Evolutionary conservation across 1,140 invertebrate species (phyloP).

Genomic region (Proctacanthus coquilletti): DNA sequence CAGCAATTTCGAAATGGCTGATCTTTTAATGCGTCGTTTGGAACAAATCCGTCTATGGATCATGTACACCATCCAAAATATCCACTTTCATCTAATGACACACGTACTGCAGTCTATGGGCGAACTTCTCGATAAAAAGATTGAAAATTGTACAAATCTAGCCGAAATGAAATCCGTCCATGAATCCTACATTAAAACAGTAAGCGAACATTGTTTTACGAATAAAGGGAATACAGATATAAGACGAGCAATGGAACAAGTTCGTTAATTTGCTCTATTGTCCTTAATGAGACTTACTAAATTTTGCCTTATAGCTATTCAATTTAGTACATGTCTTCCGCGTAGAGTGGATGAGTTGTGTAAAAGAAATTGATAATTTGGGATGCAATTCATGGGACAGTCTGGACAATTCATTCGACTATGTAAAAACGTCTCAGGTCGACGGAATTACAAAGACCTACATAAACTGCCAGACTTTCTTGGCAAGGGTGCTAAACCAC

Average conservation of each 20-base stretch:
- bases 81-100: constrained; percentile 22
- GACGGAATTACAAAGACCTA: constrained; percentile 21
- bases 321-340: constrained; percentile 8
- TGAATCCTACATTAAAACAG: constrained; percentile 11
- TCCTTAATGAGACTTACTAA: constrained; percentile 8
- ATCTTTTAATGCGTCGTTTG: constrained; percentile 20
- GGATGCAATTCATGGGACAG: background rate
- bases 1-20: constrained; percentile 15
- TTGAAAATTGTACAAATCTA: constrained; percentile 12
- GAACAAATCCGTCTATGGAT: constrained; percentile 27
- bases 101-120: constrained; percentile 14
- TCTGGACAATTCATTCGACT: constrained; percentile 8
- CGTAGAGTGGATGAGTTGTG: constrained; percentile 13
- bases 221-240: constrained; percentile 11
- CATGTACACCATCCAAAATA: constrained; percentile 15
- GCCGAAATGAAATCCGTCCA: constrained; percentile 15
- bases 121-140: constrained; percentile 12
- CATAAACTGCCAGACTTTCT: constrained; percentile 19
- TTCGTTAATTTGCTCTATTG: constrained; percentile 16
- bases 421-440: constrained; percentile 15
- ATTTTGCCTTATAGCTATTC: constrained; percentile 5
- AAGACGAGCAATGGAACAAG: constrained; percentile 15
- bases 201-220: constrained; percentile 18
- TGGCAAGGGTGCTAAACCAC: constrained; percentile 14
- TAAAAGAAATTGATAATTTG: constrained; percentile 7